Evolutionary conservation across 1,140 invertebrate genomes (phyloP).

Genomic region (Popillia japonica): DNA sequence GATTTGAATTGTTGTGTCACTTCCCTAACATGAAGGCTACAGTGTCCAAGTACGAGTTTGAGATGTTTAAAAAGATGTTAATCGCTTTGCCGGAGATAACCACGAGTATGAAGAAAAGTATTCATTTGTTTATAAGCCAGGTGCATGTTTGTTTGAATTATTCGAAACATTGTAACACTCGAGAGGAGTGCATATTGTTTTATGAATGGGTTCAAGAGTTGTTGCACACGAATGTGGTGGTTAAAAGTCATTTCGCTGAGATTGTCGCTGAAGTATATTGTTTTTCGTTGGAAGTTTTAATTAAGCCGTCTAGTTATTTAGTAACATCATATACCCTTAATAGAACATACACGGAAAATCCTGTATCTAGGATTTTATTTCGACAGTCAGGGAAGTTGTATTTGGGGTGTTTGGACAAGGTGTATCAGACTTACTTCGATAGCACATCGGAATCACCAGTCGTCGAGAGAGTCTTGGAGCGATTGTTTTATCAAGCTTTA

Average conservation of each 20-base stretch:
- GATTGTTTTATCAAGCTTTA: background rate
- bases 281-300: background rate
- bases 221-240: background rate
- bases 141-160: background rate
- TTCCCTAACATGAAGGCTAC: background rate
- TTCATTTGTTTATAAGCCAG: background rate
- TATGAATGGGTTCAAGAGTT: background rate
- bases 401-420: background rate
- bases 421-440: background rate
- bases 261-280: background rate
- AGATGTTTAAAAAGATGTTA: constrained; percentile 7
- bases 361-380: background rate
- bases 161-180: background rate
- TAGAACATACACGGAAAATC: background rate
- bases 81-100: background rate
- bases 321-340: background rate
- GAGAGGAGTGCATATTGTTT: background rate
- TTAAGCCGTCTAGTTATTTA: background rate
- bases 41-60: background rate
- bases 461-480: background rate
- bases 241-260: background rate
- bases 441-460: background rate
- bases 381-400: background rate
- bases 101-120: background rate
- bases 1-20: constrained; percentile 2